Evolutionary conservation across 2,888 invertebrate species (phyloP).

Genomic region (Sipunculus nudus): DNA sequence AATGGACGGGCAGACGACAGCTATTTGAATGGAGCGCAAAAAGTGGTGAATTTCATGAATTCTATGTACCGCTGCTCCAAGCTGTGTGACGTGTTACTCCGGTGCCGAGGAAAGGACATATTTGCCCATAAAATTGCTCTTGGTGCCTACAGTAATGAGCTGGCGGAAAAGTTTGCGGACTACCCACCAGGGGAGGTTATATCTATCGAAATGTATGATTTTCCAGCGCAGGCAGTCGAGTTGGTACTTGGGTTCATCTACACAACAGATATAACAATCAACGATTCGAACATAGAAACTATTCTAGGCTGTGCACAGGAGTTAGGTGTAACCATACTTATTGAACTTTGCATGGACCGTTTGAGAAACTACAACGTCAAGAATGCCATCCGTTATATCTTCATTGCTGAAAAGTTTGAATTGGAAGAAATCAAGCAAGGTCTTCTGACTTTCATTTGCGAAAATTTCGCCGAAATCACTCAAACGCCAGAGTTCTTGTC

Average conservation of each 20-base stretch:
- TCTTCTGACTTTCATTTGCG: constrained; percentile 37
- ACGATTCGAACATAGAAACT: constrained; percentile 40
- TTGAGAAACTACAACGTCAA: constrained; percentile 37
- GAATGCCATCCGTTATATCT: constrained; percentile 38
- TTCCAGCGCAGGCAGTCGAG: constrained; percentile 37
- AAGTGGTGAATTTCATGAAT: constrained; percentile 18
- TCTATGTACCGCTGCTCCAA: constrained; percentile 20
- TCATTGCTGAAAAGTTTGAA: constrained; percentile 44
- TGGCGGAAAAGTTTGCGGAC: constrained; percentile 33
- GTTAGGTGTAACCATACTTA: constrained; percentile 39
- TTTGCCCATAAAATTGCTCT: constrained; percentile 52
- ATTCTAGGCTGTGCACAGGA: constrained; percentile 44
- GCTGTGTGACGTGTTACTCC: constrained; percentile 22
- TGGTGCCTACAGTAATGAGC: constrained; percentile 48
- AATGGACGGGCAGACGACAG: not conserved
- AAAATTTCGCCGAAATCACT: constrained; percentile 39
- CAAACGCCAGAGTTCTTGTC: constrained; percentile 41
- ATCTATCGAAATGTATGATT: constrained; percentile 39
- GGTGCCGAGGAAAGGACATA: constrained; percentile 12
- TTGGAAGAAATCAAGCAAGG: constrained; percentile 35
- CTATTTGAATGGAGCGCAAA: constrained; percentile 7
- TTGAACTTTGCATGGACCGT: constrained; percentile 38
- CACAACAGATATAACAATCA: constrained; percentile 44
- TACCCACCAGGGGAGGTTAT: constrained; percentile 23
- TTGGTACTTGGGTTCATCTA: constrained; percentile 47